These are phyloP conservation scores for Drosophila orena DNA, from an alignment of 1,140 invertebrate genomes.

Conservation along the genomic window DNA sequence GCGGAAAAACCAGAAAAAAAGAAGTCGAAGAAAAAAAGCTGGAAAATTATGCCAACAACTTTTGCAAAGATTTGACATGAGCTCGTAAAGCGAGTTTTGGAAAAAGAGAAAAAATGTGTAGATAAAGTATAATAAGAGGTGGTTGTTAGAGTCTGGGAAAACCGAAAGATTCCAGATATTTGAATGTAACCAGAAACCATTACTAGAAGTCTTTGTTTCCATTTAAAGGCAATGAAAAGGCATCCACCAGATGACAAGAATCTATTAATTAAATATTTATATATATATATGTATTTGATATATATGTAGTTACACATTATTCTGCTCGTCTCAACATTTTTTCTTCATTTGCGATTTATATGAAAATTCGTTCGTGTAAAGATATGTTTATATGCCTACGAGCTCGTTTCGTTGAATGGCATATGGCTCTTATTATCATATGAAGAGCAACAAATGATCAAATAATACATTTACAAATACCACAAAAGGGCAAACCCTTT, in stretches of 20 bases:
- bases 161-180: not conserved
- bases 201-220: not conserved
- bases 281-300: too few species aligned
- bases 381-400: too few species aligned
- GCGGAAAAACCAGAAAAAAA: not conserved
- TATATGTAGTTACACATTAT: too few species aligned
- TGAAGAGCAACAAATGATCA: not conserved
- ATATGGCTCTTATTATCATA: not conserved
- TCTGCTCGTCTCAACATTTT: too few species aligned
- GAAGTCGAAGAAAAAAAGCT: conserved; percentile 9
- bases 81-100: conserved; percentile 28
- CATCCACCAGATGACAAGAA: too few species aligned
- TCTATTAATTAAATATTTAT: too few species aligned
- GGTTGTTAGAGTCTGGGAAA: too few species aligned
- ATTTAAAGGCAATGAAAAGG: too few species aligned
- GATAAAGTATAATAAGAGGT: not conserved
- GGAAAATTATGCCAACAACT: conserved; percentile 47
- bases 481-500: not conserved
- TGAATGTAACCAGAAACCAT: not conserved
- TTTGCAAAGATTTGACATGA: conserved; percentile 39
- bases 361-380: too few species aligned
- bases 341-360: too few species aligned
- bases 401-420: too few species aligned
- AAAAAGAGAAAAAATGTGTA: not conserved
- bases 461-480: not conserved